Percentiles rank a stretch among this genome's conserved stretches.
phyloP scores from a whole-genome alignment of 2,888 invertebrate genomes.

The Germaria angustata region DNA sequence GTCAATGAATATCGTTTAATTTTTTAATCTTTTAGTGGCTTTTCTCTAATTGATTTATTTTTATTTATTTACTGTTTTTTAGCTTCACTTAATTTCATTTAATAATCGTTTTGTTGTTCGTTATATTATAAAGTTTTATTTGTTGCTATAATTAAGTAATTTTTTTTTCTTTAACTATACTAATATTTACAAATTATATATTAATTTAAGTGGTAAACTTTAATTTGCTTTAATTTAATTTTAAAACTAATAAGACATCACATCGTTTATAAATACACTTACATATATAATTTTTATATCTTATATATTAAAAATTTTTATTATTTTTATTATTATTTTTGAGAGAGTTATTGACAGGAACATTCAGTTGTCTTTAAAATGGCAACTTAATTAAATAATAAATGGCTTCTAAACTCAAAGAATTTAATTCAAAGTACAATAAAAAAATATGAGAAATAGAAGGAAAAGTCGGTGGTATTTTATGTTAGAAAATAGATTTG shows the following conservation, averaged over 20 bases:
- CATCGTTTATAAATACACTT: slow-evolving; percentile 49
- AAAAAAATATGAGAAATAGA: background rate
- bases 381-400: slow-evolving; percentile 47
- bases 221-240: slow-evolving; percentile 30
- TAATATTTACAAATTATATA: slow-evolving; percentile 55
- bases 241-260: slow-evolving; percentile 64
- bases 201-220: slow-evolving; percentile 29
- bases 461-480: slow-evolving; percentile 58
- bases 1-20: slow-evolving; percentile 14
- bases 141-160: slow-evolving; percentile 12
- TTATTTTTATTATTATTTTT: slow-evolving; percentile 10
- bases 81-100: slow-evolving; percentile 13
- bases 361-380: slow-evolving; percentile 63
- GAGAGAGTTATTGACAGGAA: slow-evolving; percentile 57
- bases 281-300: background rate
- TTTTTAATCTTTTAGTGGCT: background rate
- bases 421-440: background rate
- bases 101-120: background rate
- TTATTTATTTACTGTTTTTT: slow-evolving; percentile 11
- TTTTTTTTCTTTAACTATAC: slow-evolving; percentile 20
- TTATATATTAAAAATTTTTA: slow-evolving; percentile 6
- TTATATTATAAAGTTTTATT: slow-evolving; percentile 17
- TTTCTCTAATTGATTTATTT: slow-evolving; percentile 16
- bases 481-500: slow-evolving; percentile 24
- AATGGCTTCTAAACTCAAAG: slow-evolving; percentile 9